Evolutionary conservation across 2,113 vertebrate species (phyloP).

Genomic region (Alces alces): DNA sequence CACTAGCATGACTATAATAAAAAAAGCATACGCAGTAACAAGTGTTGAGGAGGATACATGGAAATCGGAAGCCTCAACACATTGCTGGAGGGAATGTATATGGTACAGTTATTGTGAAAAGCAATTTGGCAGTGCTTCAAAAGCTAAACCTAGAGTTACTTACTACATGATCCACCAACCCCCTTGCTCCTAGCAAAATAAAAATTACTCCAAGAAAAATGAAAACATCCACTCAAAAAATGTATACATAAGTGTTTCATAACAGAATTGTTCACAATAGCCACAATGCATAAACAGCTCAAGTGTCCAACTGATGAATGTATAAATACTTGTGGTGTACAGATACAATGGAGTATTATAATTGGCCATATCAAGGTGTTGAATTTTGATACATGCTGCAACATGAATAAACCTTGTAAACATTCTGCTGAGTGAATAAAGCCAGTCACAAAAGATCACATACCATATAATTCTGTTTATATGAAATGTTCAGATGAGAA

Average conservation of each 20-base stretch:
- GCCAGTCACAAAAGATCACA: not conserved
- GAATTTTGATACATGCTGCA: not conserved
- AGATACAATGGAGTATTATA: not conserved
- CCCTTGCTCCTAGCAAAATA: not conserved
- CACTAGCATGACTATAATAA: not conserved
- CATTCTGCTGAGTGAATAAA: not conserved
- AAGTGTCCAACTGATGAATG: not conserved
- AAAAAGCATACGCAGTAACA: not conserved
- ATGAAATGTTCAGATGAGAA: not conserved
- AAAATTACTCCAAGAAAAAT: not conserved
- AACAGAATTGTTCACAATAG: not conserved
- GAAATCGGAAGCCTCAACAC: not conserved
- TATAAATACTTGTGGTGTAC: not conserved
- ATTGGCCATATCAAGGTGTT: not conserved
- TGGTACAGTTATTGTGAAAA: not conserved
- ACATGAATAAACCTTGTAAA: not conserved
- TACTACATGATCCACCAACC: not conserved
- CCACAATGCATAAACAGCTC: not conserved
- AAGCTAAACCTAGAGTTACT: not conserved
- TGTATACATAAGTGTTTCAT: not conserved
- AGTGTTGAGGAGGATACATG: not conserved
- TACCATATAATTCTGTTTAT: not conserved
- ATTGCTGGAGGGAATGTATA: not conserved
- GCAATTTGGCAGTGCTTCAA: not conserved
- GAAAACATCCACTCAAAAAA: not conserved